phyloP scores from a whole-genome alignment of 2,797 vertebrate genomes.

The Heterohyrax brucei region DNA sequence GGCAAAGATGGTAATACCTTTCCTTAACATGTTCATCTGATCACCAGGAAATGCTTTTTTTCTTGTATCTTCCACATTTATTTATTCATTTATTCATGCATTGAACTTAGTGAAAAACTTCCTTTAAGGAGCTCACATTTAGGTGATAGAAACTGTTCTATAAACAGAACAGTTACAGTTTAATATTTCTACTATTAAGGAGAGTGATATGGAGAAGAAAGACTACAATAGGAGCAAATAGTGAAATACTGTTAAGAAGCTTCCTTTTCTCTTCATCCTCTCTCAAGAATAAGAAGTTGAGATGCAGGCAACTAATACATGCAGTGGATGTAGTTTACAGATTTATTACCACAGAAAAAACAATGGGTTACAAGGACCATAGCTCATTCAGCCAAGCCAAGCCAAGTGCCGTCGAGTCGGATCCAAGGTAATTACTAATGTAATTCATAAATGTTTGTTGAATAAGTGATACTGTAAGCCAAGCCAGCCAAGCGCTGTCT shows the following conservation, averaged over 20 bases:
- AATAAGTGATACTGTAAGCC: background rate
- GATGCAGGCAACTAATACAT: background rate
- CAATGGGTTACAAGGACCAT: background rate
- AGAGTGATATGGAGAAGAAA: background rate
- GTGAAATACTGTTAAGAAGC: conserved; percentile 4
- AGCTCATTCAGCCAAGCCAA: background rate
- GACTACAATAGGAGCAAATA: conserved; percentile 35
- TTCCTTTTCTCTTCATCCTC: background rate
- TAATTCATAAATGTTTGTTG: background rate
- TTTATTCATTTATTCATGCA: conserved; percentile 3
- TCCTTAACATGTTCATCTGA: background rate
- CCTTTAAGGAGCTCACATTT: conserved; percentile 45
- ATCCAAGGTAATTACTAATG: background rate
- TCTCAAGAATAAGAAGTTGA: background rate
- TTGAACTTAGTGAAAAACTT: conserved; percentile 15
- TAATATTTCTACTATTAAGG: conserved; percentile 16
- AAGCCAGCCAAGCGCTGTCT: no score
- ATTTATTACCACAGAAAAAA: conserved; percentile 6
- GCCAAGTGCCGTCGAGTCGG: no score
- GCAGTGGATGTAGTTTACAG: background rate
- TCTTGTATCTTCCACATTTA: background rate
- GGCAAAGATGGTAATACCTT: background rate
- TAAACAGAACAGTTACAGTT: conserved; percentile 51
- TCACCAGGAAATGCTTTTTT: background rate
- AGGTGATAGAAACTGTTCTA: conserved; percentile 63